Evolutionary conservation across 2,113 vertebrate species (phyloP).

Genomic region (Scortum barcoo): DNA sequence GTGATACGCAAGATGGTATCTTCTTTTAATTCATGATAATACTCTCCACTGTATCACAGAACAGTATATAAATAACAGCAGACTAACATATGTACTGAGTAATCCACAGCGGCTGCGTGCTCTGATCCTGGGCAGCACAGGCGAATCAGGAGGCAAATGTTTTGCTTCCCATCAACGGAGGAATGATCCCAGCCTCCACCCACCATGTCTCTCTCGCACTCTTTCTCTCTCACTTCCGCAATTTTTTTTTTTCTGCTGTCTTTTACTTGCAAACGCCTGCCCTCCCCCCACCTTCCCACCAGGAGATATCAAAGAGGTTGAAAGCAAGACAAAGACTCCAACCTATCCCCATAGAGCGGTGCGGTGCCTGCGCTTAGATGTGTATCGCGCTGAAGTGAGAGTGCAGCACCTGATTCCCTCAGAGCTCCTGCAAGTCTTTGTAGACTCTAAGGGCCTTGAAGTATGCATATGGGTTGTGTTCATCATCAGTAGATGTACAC

Average conservation of each 20-base stretch:
- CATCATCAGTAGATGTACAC: conserved; percentile 58
- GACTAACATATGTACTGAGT: conserved; percentile 39
- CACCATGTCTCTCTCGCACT: conserved; percentile 11
- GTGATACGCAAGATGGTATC: conserved; percentile 1
- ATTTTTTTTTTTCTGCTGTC: conserved; percentile 1
- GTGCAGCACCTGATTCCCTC: conserved; percentile 68
- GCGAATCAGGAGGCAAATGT: conserved; percentile 24
- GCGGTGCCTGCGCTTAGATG: conserved; percentile 47
- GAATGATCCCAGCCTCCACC: conserved; percentile 27
- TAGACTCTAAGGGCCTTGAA: conserved; percentile 62
- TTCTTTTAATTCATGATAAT: conserved; percentile 32
- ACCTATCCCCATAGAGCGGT: conserved; percentile 50
- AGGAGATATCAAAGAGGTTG: conserved; percentile 70
- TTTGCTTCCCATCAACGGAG: conserved; percentile 28
- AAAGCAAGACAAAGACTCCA: conserved; percentile 74
- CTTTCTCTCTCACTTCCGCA: conserved; percentile 24
- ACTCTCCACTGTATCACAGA: conserved; percentile 16
- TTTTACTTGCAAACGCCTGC: conserved; percentile 49
- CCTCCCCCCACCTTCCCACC: conserved; percentile 32
- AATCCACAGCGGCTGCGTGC: conserved; percentile 16
- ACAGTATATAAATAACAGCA: conserved; percentile 60
- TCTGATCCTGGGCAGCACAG: conserved; percentile 38
- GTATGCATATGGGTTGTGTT: conserved; percentile 52
- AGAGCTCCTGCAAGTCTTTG: conserved; percentile 61
- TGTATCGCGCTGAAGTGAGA: conserved; percentile 56